phyloP scores from a whole-genome alignment of 2,797 vertebrate genomes.

The Parambassis ranga region DNA sequence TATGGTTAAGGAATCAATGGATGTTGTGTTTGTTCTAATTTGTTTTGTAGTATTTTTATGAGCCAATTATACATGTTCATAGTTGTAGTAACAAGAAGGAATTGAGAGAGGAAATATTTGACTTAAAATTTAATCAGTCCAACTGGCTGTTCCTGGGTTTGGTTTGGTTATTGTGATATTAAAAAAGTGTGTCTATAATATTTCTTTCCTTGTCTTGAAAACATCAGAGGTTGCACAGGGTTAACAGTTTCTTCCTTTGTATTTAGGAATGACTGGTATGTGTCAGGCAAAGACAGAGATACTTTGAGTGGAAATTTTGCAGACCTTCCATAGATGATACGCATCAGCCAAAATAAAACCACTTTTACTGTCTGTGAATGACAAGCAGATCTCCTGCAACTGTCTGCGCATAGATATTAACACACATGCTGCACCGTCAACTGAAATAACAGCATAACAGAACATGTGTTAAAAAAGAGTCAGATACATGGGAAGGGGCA shows the following conservation, averaged over 20 bases:
- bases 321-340: constrained; percentile 30
- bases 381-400: constrained; percentile 30
- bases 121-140: not conserved
- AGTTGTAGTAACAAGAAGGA: not conserved
- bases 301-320: constrained; percentile 46
- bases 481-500: constrained; percentile 19
- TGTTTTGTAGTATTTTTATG: constrained; percentile 15
- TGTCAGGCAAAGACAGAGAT: constrained; percentile 59
- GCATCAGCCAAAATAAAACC: constrained; percentile 27
- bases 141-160: not conserved
- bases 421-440: not conserved
- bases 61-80: not conserved
- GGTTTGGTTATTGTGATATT: not conserved
- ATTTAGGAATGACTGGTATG: constrained; percentile 76
- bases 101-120: not conserved
- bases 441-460: constrained; percentile 16
- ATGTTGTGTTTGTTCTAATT: constrained; percentile 17
- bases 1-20: constrained; percentile 23
- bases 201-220: constrained; percentile 31
- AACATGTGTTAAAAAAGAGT: constrained; percentile 22
- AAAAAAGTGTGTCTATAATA: not conserved
- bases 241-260: constrained; percentile 70
- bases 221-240: constrained; percentile 56
- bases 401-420: constrained; percentile 20
- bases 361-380: constrained; percentile 24